Evolutionary conservation across 2,888 invertebrate genomes (phyloP).

Genomic region (Tanypteryx hageni): DNA sequence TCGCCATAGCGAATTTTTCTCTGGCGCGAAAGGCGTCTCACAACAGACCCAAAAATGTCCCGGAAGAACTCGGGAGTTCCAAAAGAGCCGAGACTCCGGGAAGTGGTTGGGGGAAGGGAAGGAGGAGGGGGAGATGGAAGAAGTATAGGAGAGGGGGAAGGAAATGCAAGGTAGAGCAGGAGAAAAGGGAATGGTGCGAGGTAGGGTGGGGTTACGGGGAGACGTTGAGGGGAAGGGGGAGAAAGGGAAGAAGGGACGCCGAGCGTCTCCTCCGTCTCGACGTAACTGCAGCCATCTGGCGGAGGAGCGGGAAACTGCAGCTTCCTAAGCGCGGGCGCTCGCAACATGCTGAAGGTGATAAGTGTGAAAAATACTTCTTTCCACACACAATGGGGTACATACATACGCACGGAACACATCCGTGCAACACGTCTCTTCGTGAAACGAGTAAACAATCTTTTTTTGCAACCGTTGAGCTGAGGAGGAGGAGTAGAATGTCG

Average conservation of each 20-base stretch:
- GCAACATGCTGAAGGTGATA: neutral
- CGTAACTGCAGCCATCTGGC: slow-evolving; percentile 14
- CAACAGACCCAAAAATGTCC: slow-evolving; percentile 9
- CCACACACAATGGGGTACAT: neutral
- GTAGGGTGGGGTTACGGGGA: neutral
- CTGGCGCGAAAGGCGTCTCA: slow-evolving; percentile 13
- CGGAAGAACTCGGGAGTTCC: neutral
- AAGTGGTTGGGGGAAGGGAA: neutral
- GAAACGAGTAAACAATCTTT: neutral
- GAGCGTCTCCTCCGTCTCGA: neutral
- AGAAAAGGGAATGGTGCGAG: neutral
- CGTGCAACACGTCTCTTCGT: neutral
- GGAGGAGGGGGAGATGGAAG: neutral
- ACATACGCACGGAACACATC: neutral
- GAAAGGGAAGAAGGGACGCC: neutral
- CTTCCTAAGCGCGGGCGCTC: neutral
- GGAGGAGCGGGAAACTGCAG: slow-evolving; percentile 12
- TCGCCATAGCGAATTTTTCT: neutral
- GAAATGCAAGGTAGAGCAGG: neutral
- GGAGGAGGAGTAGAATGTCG: neutral
- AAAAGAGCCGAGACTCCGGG: neutral
- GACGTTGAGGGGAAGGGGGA: too few species aligned
- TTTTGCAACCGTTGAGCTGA: neutral
- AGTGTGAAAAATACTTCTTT: neutral
- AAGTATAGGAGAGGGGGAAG: neutral